Base-by-base conservation (phyloP, 1,140 invertebrate species). In the Anthonomus grandis region DNA sequence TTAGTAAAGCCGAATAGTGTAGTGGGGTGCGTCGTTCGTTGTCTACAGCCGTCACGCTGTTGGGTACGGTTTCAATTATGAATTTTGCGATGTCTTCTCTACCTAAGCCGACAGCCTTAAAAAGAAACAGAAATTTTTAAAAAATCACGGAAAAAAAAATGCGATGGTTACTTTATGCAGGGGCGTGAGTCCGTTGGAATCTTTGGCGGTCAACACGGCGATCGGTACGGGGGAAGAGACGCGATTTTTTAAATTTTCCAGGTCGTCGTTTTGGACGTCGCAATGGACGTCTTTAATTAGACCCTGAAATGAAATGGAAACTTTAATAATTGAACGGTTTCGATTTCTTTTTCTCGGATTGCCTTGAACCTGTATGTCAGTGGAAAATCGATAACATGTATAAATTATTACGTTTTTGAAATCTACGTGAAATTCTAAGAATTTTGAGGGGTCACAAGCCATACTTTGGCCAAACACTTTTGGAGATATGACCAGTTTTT, bases 1-100 rank as follows among this genome's bases (percentile, higher is more conserved):
- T 86, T 31, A 84, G 74, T 9, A 83, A 79, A 3, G 91, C 90
- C 0, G 93, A 87, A 64, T 93, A 97, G 76, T 98, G 95, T 24
- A 98, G 72, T 0, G 96, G 85, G 2, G 91, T 95, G 60, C 91
- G 83, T 13, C 93, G 93, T 51, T 93, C 87, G 57, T 85, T 84
- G 69, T 94, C 91, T 23, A 78, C 75, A 4, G 83, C 79, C 24
- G 81, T 80, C 2, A 87, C 75, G 9, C 84, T 81, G 64, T 83
- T 75, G n/a, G 87, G 85, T 64, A 83, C 85, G 58, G 81, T 81
- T 24, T 82, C 78, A 0, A 91, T 70, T 18, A 94, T 84, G 70
- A 86, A 88, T 55, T 87, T 79, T 0, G 86, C 79, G 18, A 91
- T 83, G 46, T 86, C 83, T 23, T 79, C 71, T 61, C 86, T 81